These are phyloP conservation scores for Galbula dea DNA, from an alignment of 2,113 vertebrate genomes.

Conservation along the genomic window DNA sequence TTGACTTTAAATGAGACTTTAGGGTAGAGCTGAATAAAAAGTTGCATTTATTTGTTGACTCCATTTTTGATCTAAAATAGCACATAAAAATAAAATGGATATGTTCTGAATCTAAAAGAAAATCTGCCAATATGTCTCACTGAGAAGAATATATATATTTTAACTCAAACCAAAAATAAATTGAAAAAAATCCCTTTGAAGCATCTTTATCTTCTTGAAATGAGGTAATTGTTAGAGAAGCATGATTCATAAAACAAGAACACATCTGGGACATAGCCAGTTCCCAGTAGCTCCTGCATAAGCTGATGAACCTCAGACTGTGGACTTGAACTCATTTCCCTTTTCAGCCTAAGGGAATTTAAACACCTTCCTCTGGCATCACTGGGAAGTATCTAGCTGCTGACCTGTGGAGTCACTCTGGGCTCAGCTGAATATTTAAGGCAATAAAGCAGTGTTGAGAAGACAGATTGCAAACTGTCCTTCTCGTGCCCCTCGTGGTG, in stretches of 20 bases:
- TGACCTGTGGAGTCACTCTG: neutral
- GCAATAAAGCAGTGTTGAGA: neutral
- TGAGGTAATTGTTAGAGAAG: slow-evolving; percentile 13
- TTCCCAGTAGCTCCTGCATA: neutral
- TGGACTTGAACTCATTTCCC: slow-evolving; percentile 5
- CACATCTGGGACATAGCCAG: neutral
- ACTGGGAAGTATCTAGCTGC: neutral
- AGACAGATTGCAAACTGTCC: neutral
- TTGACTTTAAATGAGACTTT: slow-evolving; percentile 4
- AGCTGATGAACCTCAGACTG: neutral
- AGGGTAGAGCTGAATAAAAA: neutral
- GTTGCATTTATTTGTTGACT: neutral
- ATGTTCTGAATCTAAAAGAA: neutral
- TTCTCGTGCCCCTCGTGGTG: fast-evolving
- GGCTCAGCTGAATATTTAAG: neutral
- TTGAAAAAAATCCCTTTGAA: neutral
- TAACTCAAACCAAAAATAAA: neutral
- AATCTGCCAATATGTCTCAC: neutral
- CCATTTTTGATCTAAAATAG: neutral
- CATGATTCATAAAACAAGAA: slow-evolving; percentile 14
- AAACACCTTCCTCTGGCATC: neutral
- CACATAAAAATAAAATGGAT: neutral
- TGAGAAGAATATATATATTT: neutral
- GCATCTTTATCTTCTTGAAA: neutral
- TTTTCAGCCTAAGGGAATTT: neutral